Conservation (phyloP, 2,113 vertebrate species). For the Cryptotis parvus region DNA sequence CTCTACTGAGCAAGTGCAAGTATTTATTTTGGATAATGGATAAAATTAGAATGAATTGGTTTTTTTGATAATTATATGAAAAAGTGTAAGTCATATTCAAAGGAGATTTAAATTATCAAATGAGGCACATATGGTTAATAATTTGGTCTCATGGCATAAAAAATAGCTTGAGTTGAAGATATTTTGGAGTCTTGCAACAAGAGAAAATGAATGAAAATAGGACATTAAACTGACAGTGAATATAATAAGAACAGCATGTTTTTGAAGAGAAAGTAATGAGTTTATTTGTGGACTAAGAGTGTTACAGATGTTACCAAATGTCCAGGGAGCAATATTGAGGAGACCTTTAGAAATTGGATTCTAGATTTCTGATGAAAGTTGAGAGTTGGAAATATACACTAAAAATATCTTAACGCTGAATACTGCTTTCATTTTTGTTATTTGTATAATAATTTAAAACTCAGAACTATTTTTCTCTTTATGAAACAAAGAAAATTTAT, state of each 20-base stretch:
- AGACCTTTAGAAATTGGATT: slow-evolving; percentile 22
- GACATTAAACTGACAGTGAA: slow-evolving; percentile 6
- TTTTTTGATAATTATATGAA: slow-evolving; percentile 35
- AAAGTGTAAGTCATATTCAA: background rate
- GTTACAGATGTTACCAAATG: slow-evolving; percentile 32
- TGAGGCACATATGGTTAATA: slow-evolving; percentile 12
- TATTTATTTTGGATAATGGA: background rate
- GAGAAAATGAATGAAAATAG: background rate
- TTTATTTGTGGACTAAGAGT: background rate
- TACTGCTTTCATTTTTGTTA: background rate
- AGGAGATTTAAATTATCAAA: background rate
- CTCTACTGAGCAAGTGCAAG: background rate
- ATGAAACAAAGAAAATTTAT: background rate
- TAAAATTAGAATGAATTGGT: background rate
- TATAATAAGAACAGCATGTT: background rate
- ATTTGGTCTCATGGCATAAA: slow-evolving; percentile 9
- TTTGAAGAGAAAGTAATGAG: slow-evolving; percentile 3
- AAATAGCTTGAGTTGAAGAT: background rate
- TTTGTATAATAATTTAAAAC: background rate
- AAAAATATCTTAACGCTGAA: background rate
- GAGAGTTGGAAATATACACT: background rate
- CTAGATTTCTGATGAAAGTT: background rate
- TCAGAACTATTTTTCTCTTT: background rate
- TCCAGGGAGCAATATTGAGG: background rate
- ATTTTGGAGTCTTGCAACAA: slow-evolving; percentile 21